Conservation (phyloP, 2,888 invertebrate genomes). For the Dryobota labecula region DNA sequence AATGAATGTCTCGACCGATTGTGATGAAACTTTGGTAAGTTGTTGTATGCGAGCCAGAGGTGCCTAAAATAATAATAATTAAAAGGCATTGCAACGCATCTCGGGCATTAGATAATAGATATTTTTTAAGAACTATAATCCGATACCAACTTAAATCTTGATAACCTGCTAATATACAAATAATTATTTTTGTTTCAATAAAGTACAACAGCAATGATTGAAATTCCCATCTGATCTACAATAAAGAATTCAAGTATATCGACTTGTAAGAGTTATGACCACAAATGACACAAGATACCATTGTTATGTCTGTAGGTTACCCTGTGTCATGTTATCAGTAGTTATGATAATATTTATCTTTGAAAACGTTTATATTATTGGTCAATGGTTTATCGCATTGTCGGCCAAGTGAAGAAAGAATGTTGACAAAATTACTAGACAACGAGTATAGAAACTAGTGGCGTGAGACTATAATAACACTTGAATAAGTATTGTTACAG, state of each 20-base stretch:
- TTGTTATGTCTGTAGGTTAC: constrained; percentile 33
- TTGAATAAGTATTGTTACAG: constrained; percentile 41
- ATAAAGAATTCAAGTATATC: neutral
- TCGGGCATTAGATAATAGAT: no score
- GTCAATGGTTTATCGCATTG: constrained; percentile 29
- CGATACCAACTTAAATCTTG: neutral
- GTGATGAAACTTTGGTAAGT: no score
- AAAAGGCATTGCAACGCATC: no score
- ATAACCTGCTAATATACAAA: neutral
- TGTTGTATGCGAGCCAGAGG: no score
- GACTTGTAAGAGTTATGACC: neutral
- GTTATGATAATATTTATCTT: constrained; percentile 54
- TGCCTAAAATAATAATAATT: no score
- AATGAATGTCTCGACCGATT: no score
- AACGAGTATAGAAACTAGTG: constrained; percentile 5
- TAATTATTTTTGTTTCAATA: neutral
- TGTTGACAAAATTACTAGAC: constrained; percentile 38
- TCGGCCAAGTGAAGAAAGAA: constrained; percentile 8
- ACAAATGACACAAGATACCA: constrained; percentile 12
- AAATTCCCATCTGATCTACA: neutral
- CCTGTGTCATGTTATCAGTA: constrained; percentile 36
- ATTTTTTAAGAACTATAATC: neutral
- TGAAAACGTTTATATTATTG: constrained; percentile 32
- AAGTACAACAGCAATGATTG: neutral
- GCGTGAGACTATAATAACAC: constrained; percentile 23